Evolutionary conservation across 2,888 invertebrate genomes (phyloP).

Genomic region (Lypha dubia): DNA sequence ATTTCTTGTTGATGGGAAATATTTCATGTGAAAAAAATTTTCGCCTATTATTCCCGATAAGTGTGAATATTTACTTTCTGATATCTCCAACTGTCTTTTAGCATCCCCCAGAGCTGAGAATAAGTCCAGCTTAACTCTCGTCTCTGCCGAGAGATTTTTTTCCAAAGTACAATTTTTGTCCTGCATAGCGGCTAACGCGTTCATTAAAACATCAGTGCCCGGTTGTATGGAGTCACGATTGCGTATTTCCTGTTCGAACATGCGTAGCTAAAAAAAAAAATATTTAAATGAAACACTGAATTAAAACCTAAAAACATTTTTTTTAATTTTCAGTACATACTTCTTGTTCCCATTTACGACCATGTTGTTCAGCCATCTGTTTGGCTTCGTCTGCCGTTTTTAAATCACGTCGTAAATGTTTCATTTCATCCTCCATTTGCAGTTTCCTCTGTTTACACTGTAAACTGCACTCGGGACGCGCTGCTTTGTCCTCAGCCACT

Average conservation of each 20-base stretch:
- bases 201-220: constrained; percentile 90
- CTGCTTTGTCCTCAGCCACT: constrained; percentile 84
- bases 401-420: constrained; percentile 87
- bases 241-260: constrained; percentile 82
- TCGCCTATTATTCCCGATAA: too few species aligned
- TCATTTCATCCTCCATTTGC: constrained; percentile 88
- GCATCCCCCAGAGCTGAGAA: constrained; percentile 98
- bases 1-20: too few species aligned
- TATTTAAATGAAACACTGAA: background rate
- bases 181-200: constrained; percentile 91
- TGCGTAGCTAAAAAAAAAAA: constrained; percentile 78
- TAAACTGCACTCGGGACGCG: constrained; percentile 87
- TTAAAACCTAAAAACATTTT: background rate
- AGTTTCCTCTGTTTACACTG: constrained; percentile 87
- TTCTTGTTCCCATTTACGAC: constrained; percentile 83
- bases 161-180: constrained; percentile 96
- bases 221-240: constrained; percentile 82
- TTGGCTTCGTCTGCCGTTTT: constrained; percentile 88
- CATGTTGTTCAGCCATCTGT: constrained; percentile 82
- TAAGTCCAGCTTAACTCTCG: constrained; percentile 98
- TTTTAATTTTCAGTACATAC: constrained; percentile 73
- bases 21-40: too few species aligned
- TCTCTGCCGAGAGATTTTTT: constrained; percentile 97
- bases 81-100: constrained; percentile 93
- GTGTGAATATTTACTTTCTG: constrained; percentile 92